Evolutionary conservation across 2,888 invertebrate species (phyloP).

Genomic region (Capitulum mitella): DNA sequence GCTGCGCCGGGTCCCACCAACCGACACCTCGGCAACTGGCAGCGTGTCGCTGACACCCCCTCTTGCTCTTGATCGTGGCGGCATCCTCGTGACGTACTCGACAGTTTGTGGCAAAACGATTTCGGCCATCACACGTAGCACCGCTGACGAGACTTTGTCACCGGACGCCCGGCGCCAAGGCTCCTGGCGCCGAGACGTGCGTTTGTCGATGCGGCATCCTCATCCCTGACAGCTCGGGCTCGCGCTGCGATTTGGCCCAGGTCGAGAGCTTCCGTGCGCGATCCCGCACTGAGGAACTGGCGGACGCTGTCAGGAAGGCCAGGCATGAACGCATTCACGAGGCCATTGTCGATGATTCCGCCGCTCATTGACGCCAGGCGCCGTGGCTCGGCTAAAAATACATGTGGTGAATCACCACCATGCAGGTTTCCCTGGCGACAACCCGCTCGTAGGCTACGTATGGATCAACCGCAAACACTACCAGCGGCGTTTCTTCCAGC

Average conservation of each 20-base stretch:
- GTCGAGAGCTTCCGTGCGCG: constrained; percentile 7
- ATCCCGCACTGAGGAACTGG: constrained; percentile 22
- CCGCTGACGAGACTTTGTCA: too few species aligned
- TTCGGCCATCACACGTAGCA: too few species aligned
- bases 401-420: not conserved
- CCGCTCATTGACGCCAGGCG: not conserved
- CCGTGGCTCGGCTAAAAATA: constrained; percentile 3
- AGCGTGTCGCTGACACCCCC: too few species aligned
- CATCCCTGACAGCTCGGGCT: constrained; percentile 6
- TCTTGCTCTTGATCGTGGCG: too few species aligned
- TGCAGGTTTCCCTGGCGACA: constrained; percentile 15
- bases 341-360: not conserved
- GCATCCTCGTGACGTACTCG: too few species aligned
- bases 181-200: too few species aligned
- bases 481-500: constrained; percentile 7
- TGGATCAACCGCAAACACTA: constrained; percentile 19
- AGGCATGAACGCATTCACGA: constrained; percentile 26
- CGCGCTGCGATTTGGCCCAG: not conserved
- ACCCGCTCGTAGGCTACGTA: not conserved
- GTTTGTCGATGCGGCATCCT: too few species aligned
- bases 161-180: too few species aligned
- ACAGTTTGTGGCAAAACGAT: too few species aligned
- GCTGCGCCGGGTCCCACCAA: too few species aligned
- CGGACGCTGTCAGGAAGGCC: constrained; percentile 26
- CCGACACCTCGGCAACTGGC: too few species aligned